Evolutionary conservation across 2,888 invertebrate species (phyloP), one percentile per base, ranked within the genome.

Genomic region (Beris chalybata): DNA sequence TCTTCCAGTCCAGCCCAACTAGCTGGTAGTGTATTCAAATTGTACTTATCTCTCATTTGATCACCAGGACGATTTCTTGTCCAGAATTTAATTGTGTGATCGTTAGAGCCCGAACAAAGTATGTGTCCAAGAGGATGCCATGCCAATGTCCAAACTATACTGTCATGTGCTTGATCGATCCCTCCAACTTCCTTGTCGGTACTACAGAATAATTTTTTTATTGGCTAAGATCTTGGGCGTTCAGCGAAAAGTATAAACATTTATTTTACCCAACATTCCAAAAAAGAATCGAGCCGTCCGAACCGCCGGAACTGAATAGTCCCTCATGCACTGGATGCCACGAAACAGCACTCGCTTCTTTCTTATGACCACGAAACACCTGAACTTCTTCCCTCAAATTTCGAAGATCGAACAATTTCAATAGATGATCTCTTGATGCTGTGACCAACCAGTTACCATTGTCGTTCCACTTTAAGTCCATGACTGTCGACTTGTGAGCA

Each of bases 71-170:
- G 87, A 82, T 99, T 99, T 70, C 99, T 85, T 2, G 99, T 97
- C 99, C 99, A 99, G 83, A 99, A 99, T 82, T 99, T 99, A 30
- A 90, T 93, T 31, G 97, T 95, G 76, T 99, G 98, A 82, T 99
- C 99, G 82, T 99, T 99, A n/a, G 98, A 98, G 0, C 98, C 99
- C 4, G 98, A 97, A 76, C 97, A 97, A 43, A 99, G 84, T 74
- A 99, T 98, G 76, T 99, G 99, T 1, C 99, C 99, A 15, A 99
- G 83, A 0, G 99, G 99, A 85, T 99, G 99, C 99, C 99, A 99
- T 38, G 97, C 96, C 77, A 99, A 85, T 12, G 96, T 95, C 99
- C 99, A 99, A 4, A 99, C 97, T 77, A 97, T 97, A 76, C 95
- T 96, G 80, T 99, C 99, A 81, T 99, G 99, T 3, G 99, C 99